Percentiles rank a stretch among this genome's conserved stretches.
Evolutionary conservation across 2,797 vertebrate species (phyloP).

Genomic region (Pampus argenteus): DNA sequence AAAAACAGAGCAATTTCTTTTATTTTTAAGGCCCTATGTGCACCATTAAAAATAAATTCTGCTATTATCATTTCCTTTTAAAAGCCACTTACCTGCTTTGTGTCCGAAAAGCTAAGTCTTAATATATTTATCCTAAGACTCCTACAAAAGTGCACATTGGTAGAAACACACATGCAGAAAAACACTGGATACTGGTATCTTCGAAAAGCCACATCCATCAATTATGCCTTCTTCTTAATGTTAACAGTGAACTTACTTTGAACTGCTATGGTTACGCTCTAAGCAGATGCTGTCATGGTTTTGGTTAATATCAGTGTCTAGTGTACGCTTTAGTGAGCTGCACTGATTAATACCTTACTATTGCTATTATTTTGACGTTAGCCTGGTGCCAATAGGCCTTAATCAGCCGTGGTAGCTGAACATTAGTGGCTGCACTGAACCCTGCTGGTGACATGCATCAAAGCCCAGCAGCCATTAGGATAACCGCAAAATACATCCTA

Average conservation of each 20-base stretch:
- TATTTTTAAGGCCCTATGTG: no score
- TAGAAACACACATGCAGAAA: neutral
- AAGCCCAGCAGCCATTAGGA: slow-evolving; percentile 67
- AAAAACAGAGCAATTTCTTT: neutral
- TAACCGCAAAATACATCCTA: slow-evolving; percentile 50
- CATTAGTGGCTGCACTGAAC: slow-evolving; percentile 41
- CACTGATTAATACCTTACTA: neutral
- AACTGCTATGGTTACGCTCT: neutral
- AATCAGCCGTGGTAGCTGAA: slow-evolving; percentile 30
- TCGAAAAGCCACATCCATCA: neutral
- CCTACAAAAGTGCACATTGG: neutral
- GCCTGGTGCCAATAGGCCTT: slow-evolving; percentile 17
- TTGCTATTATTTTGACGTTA: slow-evolving; percentile 6
- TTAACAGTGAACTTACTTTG: neutral
- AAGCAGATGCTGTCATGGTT: neutral
- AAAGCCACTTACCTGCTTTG: no score
- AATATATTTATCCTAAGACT: neutral
- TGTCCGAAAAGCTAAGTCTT: no score
- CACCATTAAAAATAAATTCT: neutral
- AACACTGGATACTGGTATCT: neutral
- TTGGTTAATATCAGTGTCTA: neutral
- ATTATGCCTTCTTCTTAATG: neutral
- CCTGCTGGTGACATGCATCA: slow-evolving; percentile 53
- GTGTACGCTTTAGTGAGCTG: neutral
- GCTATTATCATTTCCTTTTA: no score